A percentile compares a stretch with the other conserved stretches of the same genome.
phyloP scores from a whole-genome alignment of 37 sponge, comb jelly and placozoan genomes.

The Mnemiopsis leidyi region DNA sequence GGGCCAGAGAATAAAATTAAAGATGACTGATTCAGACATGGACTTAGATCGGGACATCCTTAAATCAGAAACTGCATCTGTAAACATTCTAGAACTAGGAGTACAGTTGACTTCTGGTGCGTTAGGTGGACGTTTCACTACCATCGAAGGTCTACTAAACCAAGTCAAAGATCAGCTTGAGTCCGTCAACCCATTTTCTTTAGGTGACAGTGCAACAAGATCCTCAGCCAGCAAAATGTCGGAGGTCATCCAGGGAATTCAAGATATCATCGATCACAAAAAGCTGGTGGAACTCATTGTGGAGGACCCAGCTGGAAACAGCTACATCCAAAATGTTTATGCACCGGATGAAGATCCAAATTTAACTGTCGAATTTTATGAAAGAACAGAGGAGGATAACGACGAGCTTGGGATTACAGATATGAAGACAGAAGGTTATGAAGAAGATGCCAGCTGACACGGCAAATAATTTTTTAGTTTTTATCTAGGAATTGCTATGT shows the following conservation, averaged over 20 bases:
- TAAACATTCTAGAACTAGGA: constrained; percentile 82
- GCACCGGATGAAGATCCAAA: constrained; percentile 94
- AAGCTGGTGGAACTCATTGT: constrained; percentile 73
- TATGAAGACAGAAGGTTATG: constrained; percentile 84
- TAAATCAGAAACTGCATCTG: constrained; percentile 81
- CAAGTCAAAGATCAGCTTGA: constrained; percentile 73
- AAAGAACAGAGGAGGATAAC: constrained; percentile 80
- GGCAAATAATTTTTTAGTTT: neutral
- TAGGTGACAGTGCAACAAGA: constrained; percentile 75
- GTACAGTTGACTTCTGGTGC: constrained; percentile 75
- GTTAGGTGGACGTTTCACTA: constrained; percentile 89
- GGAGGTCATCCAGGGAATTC: neutral
- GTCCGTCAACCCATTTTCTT: constrained; percentile 70
- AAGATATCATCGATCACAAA: neutral
- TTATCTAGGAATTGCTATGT: too few species aligned
- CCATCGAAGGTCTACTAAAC: constrained; percentile 87
- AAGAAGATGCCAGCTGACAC: constrained; percentile 9
- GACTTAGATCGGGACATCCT: constrained; percentile 88
- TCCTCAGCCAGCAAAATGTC: neutral
- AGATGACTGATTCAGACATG: constrained; percentile 71
- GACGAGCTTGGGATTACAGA: constrained; percentile 86
- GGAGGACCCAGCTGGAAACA: constrained; percentile 97
- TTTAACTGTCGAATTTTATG: constrained; percentile 75
- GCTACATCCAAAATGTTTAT: constrained; percentile 90
- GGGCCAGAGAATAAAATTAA: constrained; percentile 76